Evolutionary conservation across 2,113 vertebrate species (phyloP), one percentile per base, ranked within the genome.

Genomic region (Hippocampus barbouri): DNA sequence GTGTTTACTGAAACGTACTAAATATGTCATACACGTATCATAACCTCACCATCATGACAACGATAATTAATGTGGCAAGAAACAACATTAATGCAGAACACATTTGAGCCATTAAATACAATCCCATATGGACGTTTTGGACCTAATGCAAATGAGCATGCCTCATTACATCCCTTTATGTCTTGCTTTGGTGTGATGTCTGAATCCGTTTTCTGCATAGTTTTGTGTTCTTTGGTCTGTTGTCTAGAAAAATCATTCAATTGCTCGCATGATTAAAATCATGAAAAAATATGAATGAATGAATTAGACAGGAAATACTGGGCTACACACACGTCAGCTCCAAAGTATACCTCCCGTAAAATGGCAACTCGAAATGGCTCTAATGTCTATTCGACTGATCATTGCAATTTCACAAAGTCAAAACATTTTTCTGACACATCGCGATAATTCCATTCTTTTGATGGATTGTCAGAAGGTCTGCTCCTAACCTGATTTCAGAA

Each of bases 401-500:
- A 71, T 21, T 9, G 18, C 56, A 70, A 73, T 79, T 79, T 71
- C 63, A 75, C 56, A 74, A 78, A 86, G 76, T 77, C 69, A 53
- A 83, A 78, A 77, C 68, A 76, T 71, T 79, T 80, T 64, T 66
- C 41, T 72, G 60, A 70, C 76, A 81, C 40, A 47, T 67, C 11
- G 47, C 40, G 64, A 75, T 72, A 83, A 85, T 86, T 81, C 40
- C 70, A 83, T 86, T 87, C 53, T 18, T 85, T 14, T 83, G 74
- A 89, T 76, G 78, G 79, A 83, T 82, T 10, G 54, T 85, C 79
- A 40, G 68, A 62, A 61, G 57, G 47, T 56, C 61, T 74, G 81
- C 79, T 56, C 53, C 66, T 82, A 85, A 89, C 77, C 74, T 73
- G 79, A 86, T 87, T 87, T 85, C 60, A 54, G 43, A 45, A 43